phyloP scores from a whole-genome alignment of 2,888 invertebrate genomes.

The Oscheius sp. region DNA sequence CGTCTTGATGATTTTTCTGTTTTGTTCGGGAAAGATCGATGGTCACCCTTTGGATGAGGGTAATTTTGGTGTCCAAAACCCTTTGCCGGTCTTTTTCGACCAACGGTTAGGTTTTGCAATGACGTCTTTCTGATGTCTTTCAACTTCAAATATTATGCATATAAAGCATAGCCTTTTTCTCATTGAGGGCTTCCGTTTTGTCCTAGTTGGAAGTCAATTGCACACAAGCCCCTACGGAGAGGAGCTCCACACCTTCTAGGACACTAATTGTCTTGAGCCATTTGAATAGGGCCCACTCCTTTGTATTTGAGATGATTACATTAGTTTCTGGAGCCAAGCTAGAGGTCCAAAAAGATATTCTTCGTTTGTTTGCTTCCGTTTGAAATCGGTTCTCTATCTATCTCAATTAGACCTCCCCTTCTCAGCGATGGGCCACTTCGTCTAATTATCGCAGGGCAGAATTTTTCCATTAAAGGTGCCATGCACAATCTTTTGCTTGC shows the following conservation, averaged over 20 bases:
- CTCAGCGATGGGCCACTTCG: too few species aligned
- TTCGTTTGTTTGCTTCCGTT: neutral
- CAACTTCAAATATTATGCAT: neutral
- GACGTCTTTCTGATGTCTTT: neutral
- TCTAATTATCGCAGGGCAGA: neutral
- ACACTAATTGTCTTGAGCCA: slow-evolving; percentile 12
- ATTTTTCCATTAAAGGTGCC: slow-evolving; percentile 4
- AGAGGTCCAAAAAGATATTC: neutral
- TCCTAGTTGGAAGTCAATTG: slow-evolving; percentile 28
- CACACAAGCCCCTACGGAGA: neutral
- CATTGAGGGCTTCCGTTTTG: slow-evolving; percentile 24
- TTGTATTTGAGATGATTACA: too few species aligned
- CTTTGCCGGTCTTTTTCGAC: neutral
- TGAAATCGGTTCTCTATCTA: neutral
- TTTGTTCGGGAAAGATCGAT: neutral
- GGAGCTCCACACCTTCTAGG: slow-evolving; percentile 16
- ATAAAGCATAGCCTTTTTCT: slow-evolving; percentile 14
- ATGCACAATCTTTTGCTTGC: neutral
- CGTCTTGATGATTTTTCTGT: neutral
- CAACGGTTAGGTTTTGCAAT: slow-evolving; percentile 4
- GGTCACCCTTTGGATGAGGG: neutral
- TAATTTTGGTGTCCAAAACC: neutral
- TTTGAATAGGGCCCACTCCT: neutral
- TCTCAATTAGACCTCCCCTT: too few species aligned
- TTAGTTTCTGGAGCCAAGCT: too few species aligned